phyloP scores from a whole-genome alignment of 2,113 vertebrate genomes.

The Syrrhaptes paradoxus region DNA sequence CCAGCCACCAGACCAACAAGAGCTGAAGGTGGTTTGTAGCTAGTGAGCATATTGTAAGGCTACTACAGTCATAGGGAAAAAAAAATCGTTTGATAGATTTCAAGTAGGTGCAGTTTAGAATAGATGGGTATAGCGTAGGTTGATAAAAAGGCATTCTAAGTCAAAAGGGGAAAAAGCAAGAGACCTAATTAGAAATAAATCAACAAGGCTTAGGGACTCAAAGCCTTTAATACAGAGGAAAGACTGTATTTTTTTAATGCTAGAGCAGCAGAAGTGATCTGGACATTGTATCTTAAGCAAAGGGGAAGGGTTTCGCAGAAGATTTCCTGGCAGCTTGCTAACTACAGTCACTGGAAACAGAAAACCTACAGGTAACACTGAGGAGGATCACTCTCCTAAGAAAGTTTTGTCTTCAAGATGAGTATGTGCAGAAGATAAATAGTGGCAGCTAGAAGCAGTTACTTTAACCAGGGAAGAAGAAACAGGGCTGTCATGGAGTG shows the following conservation, averaged over 20 bases:
- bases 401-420: not conserved
- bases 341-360: not conserved
- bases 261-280: not conserved
- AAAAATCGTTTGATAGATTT: not conserved
- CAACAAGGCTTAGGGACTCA: not conserved
- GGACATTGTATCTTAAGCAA: not conserved
- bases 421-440: not conserved
- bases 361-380: not conserved
- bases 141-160: not conserved
- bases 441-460: not conserved
- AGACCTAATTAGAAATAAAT: not conserved
- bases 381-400: not conserved
- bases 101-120: not conserved
- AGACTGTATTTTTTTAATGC: not conserved
- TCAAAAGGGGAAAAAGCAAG: not conserved
- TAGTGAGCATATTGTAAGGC: not conserved
- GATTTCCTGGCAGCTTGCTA: not conserved
- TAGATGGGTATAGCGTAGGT: not conserved
- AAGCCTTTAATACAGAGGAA: not conserved
- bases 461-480: not conserved
- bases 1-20: not conserved
- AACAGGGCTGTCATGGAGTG: not conserved
- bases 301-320: not conserved
- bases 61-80: fast-evolving
- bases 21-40: not conserved